Evolutionary conservation across 2,797 vertebrate genomes (phyloP).

Genomic region (Macroramphosus scolopax): DNA sequence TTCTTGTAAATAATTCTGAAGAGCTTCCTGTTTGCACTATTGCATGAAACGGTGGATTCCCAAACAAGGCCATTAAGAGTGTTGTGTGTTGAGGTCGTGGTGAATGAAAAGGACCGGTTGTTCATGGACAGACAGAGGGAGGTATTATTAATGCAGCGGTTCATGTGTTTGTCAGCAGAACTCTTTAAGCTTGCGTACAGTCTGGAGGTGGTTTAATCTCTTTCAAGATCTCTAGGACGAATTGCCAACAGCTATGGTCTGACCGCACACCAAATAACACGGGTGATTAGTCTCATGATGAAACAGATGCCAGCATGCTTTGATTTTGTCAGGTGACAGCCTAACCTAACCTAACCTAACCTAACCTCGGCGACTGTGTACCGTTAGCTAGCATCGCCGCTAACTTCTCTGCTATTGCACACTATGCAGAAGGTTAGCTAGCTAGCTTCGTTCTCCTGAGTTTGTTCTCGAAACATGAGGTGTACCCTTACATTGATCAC

Average conservation of each 20-base stretch:
- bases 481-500: too few relatives aligned
- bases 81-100: constrained; percentile 3
- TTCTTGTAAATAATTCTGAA: constrained; percentile 15
- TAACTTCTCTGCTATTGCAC: too few relatives aligned
- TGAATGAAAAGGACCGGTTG: constrained; percentile 22
- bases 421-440: too few relatives aligned
- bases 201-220: constrained; percentile 62
- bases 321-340: too few relatives aligned
- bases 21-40: constrained; percentile 20
- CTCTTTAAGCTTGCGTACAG: constrained; percentile 46
- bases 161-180: constrained; percentile 57
- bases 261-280: constrained; percentile 41
- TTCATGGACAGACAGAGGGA: constrained; percentile 38
- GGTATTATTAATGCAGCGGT: constrained; percentile 39
- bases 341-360: too few relatives aligned
- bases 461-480: too few relatives aligned
- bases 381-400: too few relatives aligned
- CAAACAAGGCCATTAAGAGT: constrained; percentile 10
- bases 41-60: constrained; percentile 32
- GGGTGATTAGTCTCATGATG: constrained; percentile 37
- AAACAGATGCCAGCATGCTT: constrained; percentile 7
- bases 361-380: too few relatives aligned
- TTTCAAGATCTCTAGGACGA: constrained; percentile 48
- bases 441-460: too few relatives aligned
- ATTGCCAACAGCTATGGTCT: constrained; percentile 59